A percentile compares a stretch with the other conserved stretches of the same genome.
phyloP scores from a whole-genome alignment of 2,888 invertebrate genomes.

The Nysson spinosus region DNA sequence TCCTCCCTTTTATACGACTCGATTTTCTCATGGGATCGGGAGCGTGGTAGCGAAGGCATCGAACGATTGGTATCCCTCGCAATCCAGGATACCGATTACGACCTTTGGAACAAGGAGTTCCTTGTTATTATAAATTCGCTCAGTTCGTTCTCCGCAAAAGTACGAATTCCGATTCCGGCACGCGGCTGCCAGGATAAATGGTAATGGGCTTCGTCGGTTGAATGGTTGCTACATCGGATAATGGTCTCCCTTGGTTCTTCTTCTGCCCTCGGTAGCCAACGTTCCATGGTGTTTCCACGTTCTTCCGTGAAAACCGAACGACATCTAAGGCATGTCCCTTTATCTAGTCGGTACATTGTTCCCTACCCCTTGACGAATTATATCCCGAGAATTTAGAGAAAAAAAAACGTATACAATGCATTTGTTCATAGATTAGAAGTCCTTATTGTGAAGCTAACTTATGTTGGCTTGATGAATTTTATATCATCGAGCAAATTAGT shows the following conservation, averaged over 20 bases:
- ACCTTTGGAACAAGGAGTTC: slow-evolving; percentile 36
- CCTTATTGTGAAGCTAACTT: too few relatives aligned
- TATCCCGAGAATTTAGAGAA: too few relatives aligned
- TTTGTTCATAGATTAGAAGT: too few relatives aligned
- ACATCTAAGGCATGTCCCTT: slow-evolving; percentile 5
- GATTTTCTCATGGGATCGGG: neutral
- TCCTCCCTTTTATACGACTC: neutral
- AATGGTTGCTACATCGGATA: slow-evolving; percentile 58
- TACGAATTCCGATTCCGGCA: slow-evolving; percentile 64
- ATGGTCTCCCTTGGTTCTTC: slow-evolving; percentile 57
- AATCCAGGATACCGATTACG: slow-evolving; percentile 33
- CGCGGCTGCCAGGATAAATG: slow-evolving; percentile 61
- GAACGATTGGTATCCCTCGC: slow-evolving; percentile 22
- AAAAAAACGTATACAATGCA: too few relatives aligned
- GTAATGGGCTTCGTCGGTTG: slow-evolving; percentile 61
- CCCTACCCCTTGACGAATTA: too few relatives aligned
- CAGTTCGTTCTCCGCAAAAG: slow-evolving; percentile 52
- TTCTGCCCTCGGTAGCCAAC: slow-evolving; percentile 9
- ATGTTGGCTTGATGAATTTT: too few relatives aligned
- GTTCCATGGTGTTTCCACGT: slow-evolving; percentile 27
- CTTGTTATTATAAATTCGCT: slow-evolving; percentile 64
- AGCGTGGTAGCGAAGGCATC: neutral
- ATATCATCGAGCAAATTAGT: too few relatives aligned
- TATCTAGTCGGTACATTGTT: slow-evolving; percentile 4
- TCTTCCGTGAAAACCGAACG: slow-evolving; percentile 15